Base-by-base conservation (phyloP, 2,797 vertebrate genomes). In the Pelochelys cantorii region DNA sequence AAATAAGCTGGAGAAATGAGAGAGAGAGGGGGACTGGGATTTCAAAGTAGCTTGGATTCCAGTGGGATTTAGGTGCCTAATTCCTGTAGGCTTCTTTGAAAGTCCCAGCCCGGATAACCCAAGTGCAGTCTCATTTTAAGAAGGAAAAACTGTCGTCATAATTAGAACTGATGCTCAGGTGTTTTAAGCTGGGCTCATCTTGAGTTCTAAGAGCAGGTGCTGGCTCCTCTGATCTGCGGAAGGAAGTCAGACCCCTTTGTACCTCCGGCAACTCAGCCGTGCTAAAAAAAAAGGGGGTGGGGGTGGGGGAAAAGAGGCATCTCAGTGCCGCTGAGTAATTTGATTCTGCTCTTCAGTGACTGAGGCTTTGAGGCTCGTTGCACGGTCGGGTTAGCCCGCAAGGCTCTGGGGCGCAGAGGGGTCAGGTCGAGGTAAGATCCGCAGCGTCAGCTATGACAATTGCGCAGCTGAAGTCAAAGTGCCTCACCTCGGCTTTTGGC, bases 301-400 rank as follows among this genome's bases (percentile, higher is more conserved):
- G 15, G 18, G 68, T 0, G 87, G 74, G 57, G 62, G 37, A 42
- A 37, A 42, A 37, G 74, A 15, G 13, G 14, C 0, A 34, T 0
- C 1, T 31, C 42, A 2, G 65, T 62, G 79, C 14, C 0, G 1
- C 53, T 20, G 42, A 0, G 0, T 75, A 13, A 84, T 53, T 2
- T n/a, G 86, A 55, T 56, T 0, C 11, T 3, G 55, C 60, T 79
- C 34, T 1, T 6, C 34, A 1, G 75, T 48, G 62, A 48, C 62
- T 18, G 0, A 48, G 42, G 56, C 22, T 2, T 29, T 0, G 25
- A 68, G 48, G 91, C 53, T 78, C n/a, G 74, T 0, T 83, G 53
- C 84, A 20, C 15, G 7, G 0, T 9, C 57, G 0, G 42, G 25
- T 27, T 29, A 77, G 42, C 25, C 65, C 11, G n/a, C 65, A 37